Evolutionary conservation across 2,888 invertebrate species (phyloP), one percentile per base, ranked within the genome.

Genomic region (Leptinotarsa haldemani): DNA sequence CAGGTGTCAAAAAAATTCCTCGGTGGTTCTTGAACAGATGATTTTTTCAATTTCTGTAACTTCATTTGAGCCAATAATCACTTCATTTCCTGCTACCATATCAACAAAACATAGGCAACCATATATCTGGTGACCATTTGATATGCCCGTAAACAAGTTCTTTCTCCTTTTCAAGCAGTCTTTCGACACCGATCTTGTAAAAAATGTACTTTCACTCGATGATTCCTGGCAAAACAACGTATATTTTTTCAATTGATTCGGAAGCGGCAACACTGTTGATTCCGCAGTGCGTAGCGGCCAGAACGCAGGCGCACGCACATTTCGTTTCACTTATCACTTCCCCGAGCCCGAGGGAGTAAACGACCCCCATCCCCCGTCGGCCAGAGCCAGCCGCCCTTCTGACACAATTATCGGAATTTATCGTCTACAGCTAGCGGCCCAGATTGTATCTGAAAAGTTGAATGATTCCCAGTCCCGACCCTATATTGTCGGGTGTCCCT

Each of bases 221-320:
- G 12, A 50, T 50, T 50, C 16, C 4, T 1, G n/a, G 4, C n/a
- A 13, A 50, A 50, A 50, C 5, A 50, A 7, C 12, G 15, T 22
- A 13, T 13, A 22, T 56, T 56, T 56, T 56, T 22, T 15, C 22
- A 56, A 4, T 56, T 22, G 15, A 7, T 4, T 56, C 0, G 16
- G 4, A 56, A 20, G 20, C 20, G 72, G 72, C 72, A 75, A 72
- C 75, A n/a, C 61, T 48, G 72, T 66, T 9, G 67, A 40, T 73
- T 78, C 77, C 81, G 82, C 81, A 81, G 74, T 82, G 81, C 80
- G 80, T 75, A 76, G 74, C 72, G 47, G 25, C 61, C 50, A 74
- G 30, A 64, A 76, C 78, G 81, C 79, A 80, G 47, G 76, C 80
- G 80, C 77, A 74, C 78, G 77, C 80, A 74, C 77, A 66, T 71